Base-by-base conservation (phyloP, 92 coral and sea anemone species). In the Virgularia gustaviana region DNA sequence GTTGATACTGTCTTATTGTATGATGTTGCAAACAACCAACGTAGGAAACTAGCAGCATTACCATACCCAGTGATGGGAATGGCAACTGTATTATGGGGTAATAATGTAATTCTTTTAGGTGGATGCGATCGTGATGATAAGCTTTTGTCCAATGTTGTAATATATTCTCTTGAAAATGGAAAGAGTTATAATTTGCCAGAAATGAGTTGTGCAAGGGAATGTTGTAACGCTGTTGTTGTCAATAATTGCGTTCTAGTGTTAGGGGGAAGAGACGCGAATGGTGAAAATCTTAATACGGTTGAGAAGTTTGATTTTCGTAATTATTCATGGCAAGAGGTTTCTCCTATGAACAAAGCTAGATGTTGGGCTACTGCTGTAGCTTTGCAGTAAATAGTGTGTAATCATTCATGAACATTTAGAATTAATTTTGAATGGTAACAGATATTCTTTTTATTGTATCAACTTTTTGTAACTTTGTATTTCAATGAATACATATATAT, bases 211-310 rank as follows among this genome's bases (percentile, higher is more conserved):
- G 86, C 76, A 59, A 90, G 97, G 3, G 80, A 83, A 36, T 95
- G 90, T 12, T 90, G 97, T 58, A 71, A 90, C 0, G 95, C 90
- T 10, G 84, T 85, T 25, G 74, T 76, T 15, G 65, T 84, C 80
- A 75, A 83, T 51, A 82, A 79, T 1, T 72, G 63, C 29, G 78
- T 91, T 49, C 67, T 85, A 28, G 91, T 91, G 19, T 79, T 89
- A 12, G 97, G 97, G 9, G 97, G 97, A 2, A 86, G 89, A 18
- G 85, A 89, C 35, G 86, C 78, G 44, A 67, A 63, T 9, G 96
- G 89, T 0, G 68, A 70, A 12, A 86, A 85, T 73, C 76, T 91
- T 53, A 38, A 77, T 34, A 77, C 83, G 4, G 92, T 91, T 5
- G 97, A 91, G 64, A 81, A 79, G 37, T 86, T 86, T 42, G 83